Conservation (phyloP, 2,888 invertebrate genomes). For the Tiliacea aurago region DNA sequence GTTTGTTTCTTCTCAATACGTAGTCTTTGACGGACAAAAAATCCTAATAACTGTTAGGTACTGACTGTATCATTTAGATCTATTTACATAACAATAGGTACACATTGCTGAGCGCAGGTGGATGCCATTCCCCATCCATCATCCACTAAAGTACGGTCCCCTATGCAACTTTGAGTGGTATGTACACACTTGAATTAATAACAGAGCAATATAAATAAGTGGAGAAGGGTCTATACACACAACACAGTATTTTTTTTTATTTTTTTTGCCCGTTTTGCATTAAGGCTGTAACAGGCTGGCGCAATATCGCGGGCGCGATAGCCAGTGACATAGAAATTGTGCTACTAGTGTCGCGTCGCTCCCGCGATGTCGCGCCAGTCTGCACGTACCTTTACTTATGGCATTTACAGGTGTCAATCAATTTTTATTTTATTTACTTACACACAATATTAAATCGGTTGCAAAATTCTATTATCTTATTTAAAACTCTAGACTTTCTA, state of each 20-base stretch:
- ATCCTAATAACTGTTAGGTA: too few species aligned
- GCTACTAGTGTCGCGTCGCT: too few species aligned
- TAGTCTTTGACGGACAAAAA: too few species aligned
- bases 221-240: neutral
- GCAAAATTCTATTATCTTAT: too few species aligned
- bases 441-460: too few species aligned
- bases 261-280: neutral
- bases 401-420: neutral
- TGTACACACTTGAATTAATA: slow-evolving; percentile 39
- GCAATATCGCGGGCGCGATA: too few species aligned
- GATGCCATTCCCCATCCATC: slow-evolving; percentile 28
- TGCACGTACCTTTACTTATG: too few species aligned
- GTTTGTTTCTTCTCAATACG: neutral
- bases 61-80: neutral
- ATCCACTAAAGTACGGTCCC: slow-evolving; percentile 25
- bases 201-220: slow-evolving; percentile 41
- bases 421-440: too few species aligned
- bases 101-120: slow-evolving; percentile 31
- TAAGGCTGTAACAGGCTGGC: neutral
- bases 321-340: too few species aligned
- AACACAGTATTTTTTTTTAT: neutral
- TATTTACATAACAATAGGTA: slow-evolving; percentile 7
- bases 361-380: too few species aligned
- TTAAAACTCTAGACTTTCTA: too few species aligned
- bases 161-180: slow-evolving; percentile 33